A percentile compares a stretch with the other conserved stretches of the same genome.
phyloP scores from a whole-genome alignment of 2,888 invertebrate genomes.

The Germaria angustata region DNA sequence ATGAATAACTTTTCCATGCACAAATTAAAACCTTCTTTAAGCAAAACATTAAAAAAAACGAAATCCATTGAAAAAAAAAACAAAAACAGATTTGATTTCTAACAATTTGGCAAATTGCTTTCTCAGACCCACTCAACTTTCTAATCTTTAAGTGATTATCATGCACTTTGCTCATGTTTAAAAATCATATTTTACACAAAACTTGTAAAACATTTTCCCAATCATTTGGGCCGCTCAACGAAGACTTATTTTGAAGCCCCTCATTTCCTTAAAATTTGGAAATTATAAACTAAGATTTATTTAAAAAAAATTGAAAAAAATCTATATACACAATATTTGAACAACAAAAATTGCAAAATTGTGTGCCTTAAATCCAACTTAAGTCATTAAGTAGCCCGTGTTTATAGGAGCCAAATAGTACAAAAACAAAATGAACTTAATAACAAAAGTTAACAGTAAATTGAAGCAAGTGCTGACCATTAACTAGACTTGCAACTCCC shows the following conservation, averaged over 20 bases:
- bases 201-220: neutral
- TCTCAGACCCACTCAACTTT: no score
- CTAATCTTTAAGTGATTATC: neutral
- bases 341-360: neutral
- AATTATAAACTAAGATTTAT: no score
- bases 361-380: conserved; percentile 40
- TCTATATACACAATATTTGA: neutral
- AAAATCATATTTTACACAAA: neutral
- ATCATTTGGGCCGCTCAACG: neutral
- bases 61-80: neutral
- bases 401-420: neutral
- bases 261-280: no score
- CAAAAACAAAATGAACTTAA: neutral
- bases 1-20: no score
- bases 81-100: no score
- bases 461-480: conserved; percentile 28
- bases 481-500: conserved; percentile 31
- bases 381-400: conserved; percentile 57
- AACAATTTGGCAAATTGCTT: no score
- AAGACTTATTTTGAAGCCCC: neutral
- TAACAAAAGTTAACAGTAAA: conserved; percentile 20
- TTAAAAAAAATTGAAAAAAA: neutral
- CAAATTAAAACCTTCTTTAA: no score
- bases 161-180: neutral
- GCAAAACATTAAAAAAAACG: neutral